Conservation (phyloP, 1,140 invertebrate species). For the Rhopalosiphum maidis region DNA sequence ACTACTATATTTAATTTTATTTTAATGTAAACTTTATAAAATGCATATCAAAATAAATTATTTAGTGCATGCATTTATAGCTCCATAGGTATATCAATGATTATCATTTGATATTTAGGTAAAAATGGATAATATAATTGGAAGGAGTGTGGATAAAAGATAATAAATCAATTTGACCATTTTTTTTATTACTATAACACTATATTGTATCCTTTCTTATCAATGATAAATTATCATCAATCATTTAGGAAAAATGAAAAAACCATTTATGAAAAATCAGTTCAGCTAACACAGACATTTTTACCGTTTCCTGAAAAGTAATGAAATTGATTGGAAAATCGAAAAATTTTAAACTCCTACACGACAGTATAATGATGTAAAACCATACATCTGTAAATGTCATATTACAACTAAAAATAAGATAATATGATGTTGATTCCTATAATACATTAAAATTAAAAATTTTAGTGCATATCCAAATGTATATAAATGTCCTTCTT, state of each 20-base stretch:
- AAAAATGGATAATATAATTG: not conserved
- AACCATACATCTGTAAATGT: not conserved
- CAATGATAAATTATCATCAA: not conserved
- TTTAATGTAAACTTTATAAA: too few species aligned
- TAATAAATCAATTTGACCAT: not conserved
- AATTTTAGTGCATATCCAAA: not conserved
- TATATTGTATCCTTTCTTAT: too few species aligned
- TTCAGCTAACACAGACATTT: not conserved
- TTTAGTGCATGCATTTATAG: not conserved
- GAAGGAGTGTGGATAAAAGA: not conserved
- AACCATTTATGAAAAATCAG: not conserved
- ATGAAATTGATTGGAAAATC: not conserved
- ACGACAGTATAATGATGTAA: not conserved
- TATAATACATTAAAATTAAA: not conserved
- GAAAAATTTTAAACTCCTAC: not conserved
- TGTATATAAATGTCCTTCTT: not conserved
- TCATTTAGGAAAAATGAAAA: not conserved
- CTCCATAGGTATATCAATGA: too few species aligned
- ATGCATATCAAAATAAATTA: not conserved
- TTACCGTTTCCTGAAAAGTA: not conserved
- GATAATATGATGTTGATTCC: not conserved
- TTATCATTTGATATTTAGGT: not conserved
- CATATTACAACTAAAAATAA: not conserved
- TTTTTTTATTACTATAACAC: too few species aligned
- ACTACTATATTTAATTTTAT: too few species aligned